Base-by-base conservation (phyloP, 30 jellyfish, hydroid and myxozoan genomes). In the Catostylus mosaicus region DNA sequence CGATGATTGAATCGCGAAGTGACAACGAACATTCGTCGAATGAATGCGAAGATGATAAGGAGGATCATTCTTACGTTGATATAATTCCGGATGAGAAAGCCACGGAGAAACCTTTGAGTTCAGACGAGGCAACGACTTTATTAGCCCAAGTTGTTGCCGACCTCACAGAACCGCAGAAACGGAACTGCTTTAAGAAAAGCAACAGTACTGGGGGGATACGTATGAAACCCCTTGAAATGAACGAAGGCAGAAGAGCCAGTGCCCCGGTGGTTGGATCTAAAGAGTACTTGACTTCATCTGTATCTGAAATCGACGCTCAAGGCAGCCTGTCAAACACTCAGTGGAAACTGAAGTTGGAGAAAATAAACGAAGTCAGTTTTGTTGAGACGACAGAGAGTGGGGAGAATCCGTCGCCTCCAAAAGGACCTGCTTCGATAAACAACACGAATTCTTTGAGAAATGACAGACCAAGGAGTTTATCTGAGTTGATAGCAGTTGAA, bases 131-230 rank as follows among this genome's bases (percentile, higher is more conserved):
- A 26, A 11, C 74, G 64, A 67, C 86, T 0, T 70, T 83, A 19
- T 75, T 83, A 12, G 86, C 93, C 72, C 86, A 70, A 62, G 93
- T 83, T 36, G 93, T 83, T 29, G 93, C 86, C 18, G 87, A 83
- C 68, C 36, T 83, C 66, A 83, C 93, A 24, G 87, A 83, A 30
- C 93, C 93, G 18, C 87, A 70, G 34, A 83, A 83, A 40, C 80
- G 76, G 51, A 54, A 38, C 57, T 52, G 57, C 33, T 70, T 83
- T 22, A 32, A 69, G 11, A 83, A 83, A 36, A 83, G 93, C 68
- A 73, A 72, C 10, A 83, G 93, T 27, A 83, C 93, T 32, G 93
- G 93, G 0, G 93, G 93, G 9, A 83, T 83, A 23, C 72, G 60
- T 27, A 50, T 31, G 20, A 83, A 45, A 45, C 93, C 67, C 19